A percentile compares a stretch with the other conserved stretches of the same genome.
These are phyloP conservation scores for Parambassis ranga DNA, from an alignment of 2,797 vertebrate genomes.

Conservation along the genomic window DNA sequence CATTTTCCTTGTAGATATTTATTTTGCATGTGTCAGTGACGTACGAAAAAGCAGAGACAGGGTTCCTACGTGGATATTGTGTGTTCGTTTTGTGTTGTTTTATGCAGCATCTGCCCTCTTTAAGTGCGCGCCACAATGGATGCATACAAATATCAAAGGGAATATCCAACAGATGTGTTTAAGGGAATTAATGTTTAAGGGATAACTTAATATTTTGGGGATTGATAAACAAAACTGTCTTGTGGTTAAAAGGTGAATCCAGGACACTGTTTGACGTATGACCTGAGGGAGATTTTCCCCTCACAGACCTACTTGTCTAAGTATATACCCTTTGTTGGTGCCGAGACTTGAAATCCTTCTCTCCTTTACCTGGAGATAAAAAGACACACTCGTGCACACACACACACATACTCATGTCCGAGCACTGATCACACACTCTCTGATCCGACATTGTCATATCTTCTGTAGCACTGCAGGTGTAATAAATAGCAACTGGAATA, in stretches of 20 bases:
- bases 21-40: background rate
- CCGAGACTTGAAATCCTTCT: slow-evolving; percentile 16
- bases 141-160: slow-evolving; percentile 29
- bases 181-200: too few species aligned
- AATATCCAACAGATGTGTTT: slow-evolving; percentile 24
- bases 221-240: slow-evolving; percentile 14
- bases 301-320: slow-evolving; percentile 34
- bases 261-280: slow-evolving; percentile 44
- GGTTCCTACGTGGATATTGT: background rate
- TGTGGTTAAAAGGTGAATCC: slow-evolving; percentile 24
- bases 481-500: slow-evolving; percentile 52
- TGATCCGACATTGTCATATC: slow-evolving; percentile 22
- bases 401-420: background rate
- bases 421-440: background rate
- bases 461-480: slow-evolving; percentile 34
- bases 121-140: background rate
- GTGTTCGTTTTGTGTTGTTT: slow-evolving; percentile 1
- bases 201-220: slow-evolving; percentile 3
- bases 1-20: background rate
- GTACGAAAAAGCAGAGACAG: background rate
- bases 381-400: background rate
- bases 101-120: background rate
- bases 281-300: slow-evolving; percentile 6
- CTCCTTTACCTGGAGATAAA: background rate
- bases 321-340: background rate